A percentile compares a stretch with the other conserved stretches of the same genome.
These are phyloP conservation scores for Macrotis lagotis DNA, from an alignment of 2,113 vertebrate species.

Conservation along the genomic window DNA sequence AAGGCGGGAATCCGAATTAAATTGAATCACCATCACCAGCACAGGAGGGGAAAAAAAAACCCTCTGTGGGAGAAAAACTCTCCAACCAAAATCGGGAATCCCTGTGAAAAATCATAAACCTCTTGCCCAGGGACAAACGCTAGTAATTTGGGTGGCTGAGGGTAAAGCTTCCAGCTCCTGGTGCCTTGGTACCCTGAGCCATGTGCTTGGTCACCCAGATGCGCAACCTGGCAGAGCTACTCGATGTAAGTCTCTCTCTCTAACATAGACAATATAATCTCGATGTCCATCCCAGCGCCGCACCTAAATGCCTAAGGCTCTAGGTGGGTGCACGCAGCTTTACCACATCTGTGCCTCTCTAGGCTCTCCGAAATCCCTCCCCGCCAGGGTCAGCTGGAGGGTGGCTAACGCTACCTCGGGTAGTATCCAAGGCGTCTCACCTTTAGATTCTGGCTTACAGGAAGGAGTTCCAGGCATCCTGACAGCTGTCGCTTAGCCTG, in stretches of 20 bases:
- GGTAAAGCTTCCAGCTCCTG: not conserved
- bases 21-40: not conserved
- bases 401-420: conserved; percentile 69
- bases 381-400: not conserved
- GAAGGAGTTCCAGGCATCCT: conserved; percentile 84
- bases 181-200: conserved; percentile 33
- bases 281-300: not conserved
- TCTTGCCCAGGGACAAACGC: not conserved
- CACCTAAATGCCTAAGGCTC: not conserved
- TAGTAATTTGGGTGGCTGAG: not conserved
- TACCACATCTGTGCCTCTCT: not conserved
- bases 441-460: conserved; percentile 86
- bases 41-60: not conserved
- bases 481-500: conserved; percentile 89
- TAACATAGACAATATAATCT: not conserved
- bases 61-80: not conserved
- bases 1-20: conserved; percentile 22
- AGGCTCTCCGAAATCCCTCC: not conserved
- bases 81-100: not conserved
- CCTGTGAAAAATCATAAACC: not conserved
- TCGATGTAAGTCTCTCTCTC: not conserved
- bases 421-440: conserved; percentile 86
- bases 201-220: not conserved
- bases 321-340: not conserved
- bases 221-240: not conserved